Evolutionary conservation across 2,113 vertebrate species (phyloP).

Genomic region (Clarias macrocephalus): DNA sequence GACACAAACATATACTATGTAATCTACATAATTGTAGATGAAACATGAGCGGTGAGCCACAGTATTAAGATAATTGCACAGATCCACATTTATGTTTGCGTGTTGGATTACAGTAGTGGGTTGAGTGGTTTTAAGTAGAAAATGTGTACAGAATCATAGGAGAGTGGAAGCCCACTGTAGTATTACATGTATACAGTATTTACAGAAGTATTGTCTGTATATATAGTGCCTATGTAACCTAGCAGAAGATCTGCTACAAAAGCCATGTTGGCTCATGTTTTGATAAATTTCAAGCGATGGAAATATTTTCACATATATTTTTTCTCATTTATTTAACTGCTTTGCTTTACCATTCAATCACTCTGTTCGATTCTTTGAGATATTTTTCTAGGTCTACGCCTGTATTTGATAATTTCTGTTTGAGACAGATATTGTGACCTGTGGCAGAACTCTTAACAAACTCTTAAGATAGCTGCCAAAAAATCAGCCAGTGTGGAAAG

Average conservation of each 20-base stretch:
- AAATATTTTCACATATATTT: neutral
- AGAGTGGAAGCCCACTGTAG: neutral
- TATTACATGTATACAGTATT: neutral
- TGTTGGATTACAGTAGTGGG: neutral
- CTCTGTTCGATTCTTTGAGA: neutral
- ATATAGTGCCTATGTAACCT: neutral
- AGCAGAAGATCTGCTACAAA: neutral
- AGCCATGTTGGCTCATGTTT: neutral
- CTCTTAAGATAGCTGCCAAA: neutral
- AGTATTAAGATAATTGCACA: neutral
- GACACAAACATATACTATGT: neutral
- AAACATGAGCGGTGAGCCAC: neutral
- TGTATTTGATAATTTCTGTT: neutral
- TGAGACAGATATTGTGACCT: conserved; percentile 2
- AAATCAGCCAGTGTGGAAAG: neutral
- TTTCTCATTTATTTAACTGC: neutral
- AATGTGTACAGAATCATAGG: neutral
- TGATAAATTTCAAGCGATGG: neutral
- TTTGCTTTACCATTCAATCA: neutral
- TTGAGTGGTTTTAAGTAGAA: neutral
- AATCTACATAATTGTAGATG: neutral
- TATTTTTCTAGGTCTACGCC: neutral
- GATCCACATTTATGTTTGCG: neutral
- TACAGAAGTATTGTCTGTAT: neutral
- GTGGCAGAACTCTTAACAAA: neutral